Base-by-base conservation (phyloP, 2,113 vertebrate species). In the Etheostoma spectabile region DNA sequence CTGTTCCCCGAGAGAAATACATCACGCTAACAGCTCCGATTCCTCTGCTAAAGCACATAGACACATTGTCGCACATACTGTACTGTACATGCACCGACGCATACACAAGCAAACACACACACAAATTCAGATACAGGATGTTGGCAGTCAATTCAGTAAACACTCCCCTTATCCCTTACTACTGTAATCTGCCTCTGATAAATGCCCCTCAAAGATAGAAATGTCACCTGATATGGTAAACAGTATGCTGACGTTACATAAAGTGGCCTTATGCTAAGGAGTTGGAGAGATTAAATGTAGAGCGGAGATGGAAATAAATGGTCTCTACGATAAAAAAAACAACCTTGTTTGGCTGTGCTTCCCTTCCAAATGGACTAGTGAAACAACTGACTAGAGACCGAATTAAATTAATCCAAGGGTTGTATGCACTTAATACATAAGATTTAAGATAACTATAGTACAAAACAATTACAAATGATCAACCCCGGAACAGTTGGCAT, bases 141-240 rank as follows among this genome's bases (percentile, higher is more conserved):
- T 91, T 93, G 94, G 93, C 95, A 95, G 93, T 90, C 87, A 89
- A 93, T 92, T 94, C 94, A 93, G 92, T 94, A 93, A 93, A 92
- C 94, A 94, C 93, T 93, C 91, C 88, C 80, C 89, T 95, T 93
- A 93, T 93, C 92, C 90, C 88, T 89, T 86, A 92, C 84, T 82
- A 90, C 90, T 93, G 88, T 93, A 94, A 94, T 94, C 93, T 95
- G 90, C 91, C 88, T 92, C 92, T 92, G 93, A 96, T 95, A 95
- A 94, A 95, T 91, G 90, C 94, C 88, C 84, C 92, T 94, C 91
- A 93, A 93, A 94, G 93, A 95, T 94, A 93, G 90, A 93, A 92
- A 94, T 93, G 94, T 94, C 94, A 95, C 92, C 94, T 96, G 93
- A 95, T 94, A 94, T 91, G 91, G 92, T 93, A 93, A 91, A 91